Base-by-base conservation (phyloP, 2,113 vertebrate species). In the Apistogramma diplotaenia region DNA sequence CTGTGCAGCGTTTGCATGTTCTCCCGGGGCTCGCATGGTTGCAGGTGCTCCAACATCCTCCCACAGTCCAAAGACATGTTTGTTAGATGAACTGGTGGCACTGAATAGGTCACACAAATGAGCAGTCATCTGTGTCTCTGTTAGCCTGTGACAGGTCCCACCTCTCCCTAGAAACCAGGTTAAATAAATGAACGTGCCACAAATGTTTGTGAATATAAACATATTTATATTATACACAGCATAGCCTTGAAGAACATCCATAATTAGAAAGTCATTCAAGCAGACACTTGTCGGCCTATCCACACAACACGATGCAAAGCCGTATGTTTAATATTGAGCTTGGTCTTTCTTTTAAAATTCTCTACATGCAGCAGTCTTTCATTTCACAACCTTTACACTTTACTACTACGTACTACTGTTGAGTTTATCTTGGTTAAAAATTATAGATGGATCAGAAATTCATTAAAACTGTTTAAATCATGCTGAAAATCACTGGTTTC, bases 151-250 rank as follows among this genome's bases (percentile, higher is more conserved):
- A n/a, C n/a, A n/a, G n/a, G n/a, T n/a, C n/a, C n/a, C n/a, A n/a
- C n/a, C n/a, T n/a, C n/a, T n/a, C n/a, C n/a, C n/a, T n/a, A n/a
- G 43, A 31, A 70, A 70, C 10, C 2, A 49, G 25, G 23, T 23
- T 27, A 19, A 35, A 46, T 5, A 35, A 62, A 18, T 31, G 0
- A 84, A 76, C 18, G 27, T 79, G 31, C 61, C 70, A 76, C 11
- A 8, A 8, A 21, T 58, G 35, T 76, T 40, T 67, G 19, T 33
- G 12, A 15, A 58, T 33, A 46, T 73, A 83, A 61, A 62, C 16
- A 86, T n/a, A 74, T 78, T 35, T 72, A 87, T 60, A 80, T 55
- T 23, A 35, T 82, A 70, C n/a, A 83, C 70, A 79, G 46, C 49
- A 60, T 10, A 3, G 49, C 6, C 8, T 15, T 76, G 1, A 67